phyloP scores from a whole-genome alignment of 2,888 invertebrate genomes.

The Mythimna vitellina region DNA sequence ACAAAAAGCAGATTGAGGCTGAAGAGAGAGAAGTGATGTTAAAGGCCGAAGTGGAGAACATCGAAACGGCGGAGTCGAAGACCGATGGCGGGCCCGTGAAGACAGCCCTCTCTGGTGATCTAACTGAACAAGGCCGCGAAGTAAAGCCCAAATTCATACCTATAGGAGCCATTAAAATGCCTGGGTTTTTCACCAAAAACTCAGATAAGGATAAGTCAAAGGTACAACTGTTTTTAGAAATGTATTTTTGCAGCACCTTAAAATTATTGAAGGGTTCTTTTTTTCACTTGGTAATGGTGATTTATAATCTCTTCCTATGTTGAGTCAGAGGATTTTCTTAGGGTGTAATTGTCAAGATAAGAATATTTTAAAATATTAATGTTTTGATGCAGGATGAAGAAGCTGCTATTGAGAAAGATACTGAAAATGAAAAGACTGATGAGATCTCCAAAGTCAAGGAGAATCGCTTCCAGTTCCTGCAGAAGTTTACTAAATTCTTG shows the following conservation, averaged over 20 bases:
- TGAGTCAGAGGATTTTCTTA: not conserved
- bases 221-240: slow-evolving; percentile 80
- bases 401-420: slow-evolving; percentile 81
- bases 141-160: slow-evolving; percentile 96
- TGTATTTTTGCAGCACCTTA: not conserved
- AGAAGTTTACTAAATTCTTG: slow-evolving; percentile 84
- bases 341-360: no score
- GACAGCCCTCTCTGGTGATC: slow-evolving; percentile 89
- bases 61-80: slow-evolving; percentile 86
- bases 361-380: not conserved
- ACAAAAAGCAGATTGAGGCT: slow-evolving; percentile 92
- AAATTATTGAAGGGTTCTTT: no score
- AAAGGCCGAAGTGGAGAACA: slow-evolving; percentile 90
- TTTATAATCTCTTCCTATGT: not conserved
- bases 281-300: not conserved
- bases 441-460: slow-evolving; percentile 80
- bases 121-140: slow-evolving; percentile 93
- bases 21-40: slow-evolving; percentile 91
- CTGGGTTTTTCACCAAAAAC: slow-evolving; percentile 95
- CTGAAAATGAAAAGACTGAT: slow-evolving; percentile 81
- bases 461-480: slow-evolving; percentile 82
- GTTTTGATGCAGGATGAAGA: slow-evolving; percentile 80
- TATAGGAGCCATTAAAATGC: slow-evolving; percentile 97
- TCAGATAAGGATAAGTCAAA: slow-evolving; percentile 94
- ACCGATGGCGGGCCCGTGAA: slow-evolving; percentile 86